Evolutionary conservation across 2,888 invertebrate species (phyloP).

Genomic region (Morpho achilles): DNA sequence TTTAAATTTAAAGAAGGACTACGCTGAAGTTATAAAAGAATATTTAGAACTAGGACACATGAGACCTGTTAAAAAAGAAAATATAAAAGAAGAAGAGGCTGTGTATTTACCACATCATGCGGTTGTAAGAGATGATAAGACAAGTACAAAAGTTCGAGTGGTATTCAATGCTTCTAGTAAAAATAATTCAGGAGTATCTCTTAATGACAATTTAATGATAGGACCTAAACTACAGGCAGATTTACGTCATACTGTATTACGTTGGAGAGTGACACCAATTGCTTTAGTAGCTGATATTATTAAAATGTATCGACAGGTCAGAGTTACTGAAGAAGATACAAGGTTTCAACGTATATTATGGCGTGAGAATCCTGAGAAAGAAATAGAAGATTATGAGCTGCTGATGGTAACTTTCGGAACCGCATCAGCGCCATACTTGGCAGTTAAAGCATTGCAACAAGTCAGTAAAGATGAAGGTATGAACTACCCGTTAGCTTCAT

Average conservation of each 20-base stretch:
- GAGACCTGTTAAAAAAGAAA: conserved; percentile 10
- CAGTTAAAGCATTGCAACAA: conserved; percentile 26
- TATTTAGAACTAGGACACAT: conserved; percentile 29
- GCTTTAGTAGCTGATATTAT: not conserved
- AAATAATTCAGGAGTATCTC: conserved; percentile 14
- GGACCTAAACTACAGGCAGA: conserved; percentile 33
- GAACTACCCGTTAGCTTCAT: conserved; percentile 19
- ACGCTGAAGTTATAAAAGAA: conserved; percentile 27
- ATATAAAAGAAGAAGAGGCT: conserved; percentile 8
- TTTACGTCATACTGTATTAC: not conserved
- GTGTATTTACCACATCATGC: conserved; percentile 3
- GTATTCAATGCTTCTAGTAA: not conserved
- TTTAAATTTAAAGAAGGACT: conserved; percentile 22
- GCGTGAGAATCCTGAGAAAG: conserved; percentile 13
- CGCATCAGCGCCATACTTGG: conserved; percentile 25
- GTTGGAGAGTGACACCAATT: not conserved
- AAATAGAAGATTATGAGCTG: conserved; percentile 15
- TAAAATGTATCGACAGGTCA: conserved; percentile 2
- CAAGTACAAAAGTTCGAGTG: not conserved
- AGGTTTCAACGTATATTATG: conserved; percentile 19
- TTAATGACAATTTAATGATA: conserved; percentile 30
- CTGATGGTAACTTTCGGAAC: conserved; percentile 26
- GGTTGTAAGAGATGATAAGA: not conserved
- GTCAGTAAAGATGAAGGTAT: conserved; percentile 20
- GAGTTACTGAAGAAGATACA: not conserved